Conservation (phyloP, 2,113 vertebrate species). For the Romanogobio albipinnatus region DNA sequence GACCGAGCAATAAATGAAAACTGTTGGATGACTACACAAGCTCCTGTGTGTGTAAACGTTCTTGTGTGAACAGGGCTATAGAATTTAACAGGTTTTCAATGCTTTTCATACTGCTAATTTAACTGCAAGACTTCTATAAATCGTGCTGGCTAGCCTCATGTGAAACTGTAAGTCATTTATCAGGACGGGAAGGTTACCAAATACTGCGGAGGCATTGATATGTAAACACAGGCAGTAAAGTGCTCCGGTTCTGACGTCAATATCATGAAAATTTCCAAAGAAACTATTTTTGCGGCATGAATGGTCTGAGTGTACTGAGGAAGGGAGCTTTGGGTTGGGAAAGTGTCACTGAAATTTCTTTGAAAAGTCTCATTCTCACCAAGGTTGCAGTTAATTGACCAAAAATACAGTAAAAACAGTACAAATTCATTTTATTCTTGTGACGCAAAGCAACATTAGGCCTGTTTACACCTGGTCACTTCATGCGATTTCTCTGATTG, state of each 20-base stretch:
- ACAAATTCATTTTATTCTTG: neutral
- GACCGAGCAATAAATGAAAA: too few species aligned
- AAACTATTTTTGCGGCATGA: neutral
- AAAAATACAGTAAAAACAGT: neutral
- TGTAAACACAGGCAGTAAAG: slow-evolving; percentile 23
- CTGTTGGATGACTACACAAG: neutral
- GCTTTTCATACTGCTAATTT: neutral
- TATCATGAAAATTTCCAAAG: neutral
- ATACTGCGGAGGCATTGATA: neutral
- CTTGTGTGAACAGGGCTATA: neutral
- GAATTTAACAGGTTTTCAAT: neutral
- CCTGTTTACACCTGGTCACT: too few species aligned
- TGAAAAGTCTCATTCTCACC: neutral
- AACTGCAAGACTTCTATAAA: neutral
- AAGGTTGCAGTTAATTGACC: neutral
- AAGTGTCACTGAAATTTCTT: neutral
- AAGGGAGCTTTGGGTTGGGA: neutral
- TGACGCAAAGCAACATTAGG: too few species aligned
- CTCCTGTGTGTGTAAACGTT: neutral
- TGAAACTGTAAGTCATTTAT: neutral
- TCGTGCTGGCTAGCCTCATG: neutral
- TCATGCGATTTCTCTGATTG: too few species aligned
- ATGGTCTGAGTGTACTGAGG: neutral
- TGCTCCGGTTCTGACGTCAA: neutral
- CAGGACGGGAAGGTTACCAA: neutral